Evolutionary conservation across 2,113 vertebrate species (phyloP), one percentile per base, ranked within the genome.

Genomic region (Hypomesus transpacificus): DNA sequence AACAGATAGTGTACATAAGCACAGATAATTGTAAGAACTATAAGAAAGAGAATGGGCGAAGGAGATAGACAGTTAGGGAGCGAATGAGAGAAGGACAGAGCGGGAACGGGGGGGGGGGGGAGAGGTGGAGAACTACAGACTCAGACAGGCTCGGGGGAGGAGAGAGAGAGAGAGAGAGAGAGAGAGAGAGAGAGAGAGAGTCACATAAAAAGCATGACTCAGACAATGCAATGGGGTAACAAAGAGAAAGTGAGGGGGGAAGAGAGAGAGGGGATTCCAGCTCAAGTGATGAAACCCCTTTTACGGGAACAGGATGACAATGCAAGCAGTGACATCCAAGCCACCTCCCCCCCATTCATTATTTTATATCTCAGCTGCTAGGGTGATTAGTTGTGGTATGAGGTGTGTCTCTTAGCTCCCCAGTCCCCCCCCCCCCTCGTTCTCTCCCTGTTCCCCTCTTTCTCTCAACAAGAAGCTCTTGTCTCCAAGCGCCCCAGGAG

Each of bases 301-400:
- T 69, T 69, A 80, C 73, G 20, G 78, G 77, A 82, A 68, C 71
- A 68, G 71, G 68, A 61, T 54, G 59, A 81, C 72, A 77, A 75
- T 82, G 70, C 57, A 51, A 77, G 66, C 75, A 74, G 66, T 34
- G 62, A 61, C 50, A 61, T n/a, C n/a, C 50, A 63, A 70, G 54
- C 66, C 13, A 59, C 31, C 66, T 21, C 3, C 61, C 75, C 31
- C 20, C 61, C 22, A 74, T 70, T 74, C 52, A 72, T 75, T 68
- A 68, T 54, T 76, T 24, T 57, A 70, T 18, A 52, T 64, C 76
- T 87, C 85, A 89, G 87, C 86, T 84, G 85, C 82, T 78, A 78
- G 31, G 67, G 69, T 53, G 56, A 75, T 86, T 4, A 80, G 72
- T 66, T 76, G 69, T 77, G 85, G 70, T 72, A 73, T 81, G 74